These are phyloP conservation scores for Aptenodytes forsteri DNA, from an alignment of 2,113 vertebrate species.

Conservation along the genomic window DNA sequence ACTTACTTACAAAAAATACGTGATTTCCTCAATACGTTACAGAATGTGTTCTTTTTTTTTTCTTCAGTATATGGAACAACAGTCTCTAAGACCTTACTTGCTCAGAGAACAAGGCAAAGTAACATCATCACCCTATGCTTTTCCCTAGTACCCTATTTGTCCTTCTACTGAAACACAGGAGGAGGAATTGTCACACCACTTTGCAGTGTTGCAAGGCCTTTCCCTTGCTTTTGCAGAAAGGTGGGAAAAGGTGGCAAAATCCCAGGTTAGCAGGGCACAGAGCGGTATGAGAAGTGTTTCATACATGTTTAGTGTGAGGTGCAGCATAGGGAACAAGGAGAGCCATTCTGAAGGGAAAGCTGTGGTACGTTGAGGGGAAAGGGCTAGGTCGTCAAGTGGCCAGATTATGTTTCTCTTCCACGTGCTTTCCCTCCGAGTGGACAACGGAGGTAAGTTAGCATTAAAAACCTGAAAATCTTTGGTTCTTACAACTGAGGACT, in stretches of 20 bases:
- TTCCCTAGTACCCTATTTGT: neutral
- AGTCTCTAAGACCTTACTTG: neutral
- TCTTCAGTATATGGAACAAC: neutral
- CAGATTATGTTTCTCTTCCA: neutral
- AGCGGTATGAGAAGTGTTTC: neutral
- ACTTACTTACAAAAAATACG: neutral
- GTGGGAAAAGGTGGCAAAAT: neutral
- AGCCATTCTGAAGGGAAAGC: neutral
- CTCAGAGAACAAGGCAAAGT: neutral
- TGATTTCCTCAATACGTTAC: neutral
- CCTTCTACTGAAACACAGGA: neutral
- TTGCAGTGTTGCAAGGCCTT: neutral
- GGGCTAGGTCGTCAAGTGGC: neutral
- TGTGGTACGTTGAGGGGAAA: rapidly evolving
- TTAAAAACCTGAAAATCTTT: neutral
- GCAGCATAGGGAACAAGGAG: neutral
- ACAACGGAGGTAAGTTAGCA: neutral
- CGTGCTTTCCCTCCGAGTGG: rapidly evolving
- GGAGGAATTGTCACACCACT: neutral
- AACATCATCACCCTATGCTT: neutral
- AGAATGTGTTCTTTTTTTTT: neutral
- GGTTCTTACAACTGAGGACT: neutral
- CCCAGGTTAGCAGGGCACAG: neutral
- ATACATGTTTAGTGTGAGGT: rapidly evolving
- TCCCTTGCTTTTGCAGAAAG: neutral